phyloP scores from a whole-genome alignment of 1,140 invertebrate genomes.

The Aphaenogaster rudis region DNA sequence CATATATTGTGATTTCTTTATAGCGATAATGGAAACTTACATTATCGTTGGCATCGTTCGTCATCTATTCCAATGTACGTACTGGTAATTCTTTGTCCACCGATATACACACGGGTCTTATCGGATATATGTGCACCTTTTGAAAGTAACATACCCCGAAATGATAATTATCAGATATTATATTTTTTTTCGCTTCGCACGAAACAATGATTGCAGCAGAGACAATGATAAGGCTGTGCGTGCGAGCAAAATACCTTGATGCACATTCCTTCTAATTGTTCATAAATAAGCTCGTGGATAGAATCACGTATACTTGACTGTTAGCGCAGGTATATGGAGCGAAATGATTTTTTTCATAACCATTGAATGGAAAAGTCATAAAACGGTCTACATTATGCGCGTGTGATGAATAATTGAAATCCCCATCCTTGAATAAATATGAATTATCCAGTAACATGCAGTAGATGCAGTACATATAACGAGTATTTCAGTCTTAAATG shows the following conservation, averaged over 20 bases:
- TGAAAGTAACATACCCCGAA: background rate
- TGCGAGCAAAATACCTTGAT: background rate
- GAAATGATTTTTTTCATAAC: background rate
- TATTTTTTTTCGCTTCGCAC: background rate
- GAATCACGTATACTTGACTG: background rate
- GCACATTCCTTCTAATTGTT: background rate
- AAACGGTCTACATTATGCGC: background rate
- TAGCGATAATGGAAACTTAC: conserved; percentile 11
- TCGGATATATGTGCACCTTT: conserved; percentile 21
- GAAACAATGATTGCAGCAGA: background rate
- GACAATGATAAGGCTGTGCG: background rate
- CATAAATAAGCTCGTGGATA: background rate
- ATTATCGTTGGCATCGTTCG: conserved; percentile 4
- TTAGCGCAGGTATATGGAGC: background rate
- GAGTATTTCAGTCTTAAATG: background rate
- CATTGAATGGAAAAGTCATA: background rate
- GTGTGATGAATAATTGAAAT: background rate
- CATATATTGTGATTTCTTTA: background rate
- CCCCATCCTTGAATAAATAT: background rate
- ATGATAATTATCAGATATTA: background rate
- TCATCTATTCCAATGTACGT: background rate
- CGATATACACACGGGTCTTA: background rate
- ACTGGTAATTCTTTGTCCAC: background rate
- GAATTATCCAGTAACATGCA: background rate
- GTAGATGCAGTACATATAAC: background rate